phyloP scores from a whole-genome alignment of 2,888 invertebrate species.

The Drosophila buzzatii region DNA sequence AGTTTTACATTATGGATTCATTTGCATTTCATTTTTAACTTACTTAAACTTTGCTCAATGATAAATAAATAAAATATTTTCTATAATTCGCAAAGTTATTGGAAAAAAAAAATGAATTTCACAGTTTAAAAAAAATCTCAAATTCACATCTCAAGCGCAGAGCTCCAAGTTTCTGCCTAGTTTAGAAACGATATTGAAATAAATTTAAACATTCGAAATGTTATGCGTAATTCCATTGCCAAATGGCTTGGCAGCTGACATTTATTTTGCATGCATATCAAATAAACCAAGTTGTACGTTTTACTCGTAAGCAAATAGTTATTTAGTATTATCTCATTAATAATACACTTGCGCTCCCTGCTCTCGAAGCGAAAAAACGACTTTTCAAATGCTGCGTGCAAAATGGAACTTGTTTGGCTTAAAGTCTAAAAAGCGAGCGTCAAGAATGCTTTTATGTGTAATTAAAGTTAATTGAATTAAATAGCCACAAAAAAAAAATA shows the following conservation, averaged over 20 bases:
- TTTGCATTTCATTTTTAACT: too few species aligned
- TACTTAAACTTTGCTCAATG: too few species aligned
- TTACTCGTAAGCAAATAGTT: constrained; percentile 8
- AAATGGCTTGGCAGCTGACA: constrained; percentile 9
- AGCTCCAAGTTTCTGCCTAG: neutral
- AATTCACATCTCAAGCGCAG: neutral
- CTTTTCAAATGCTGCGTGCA: constrained; percentile 39
- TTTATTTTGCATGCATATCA: constrained; percentile 9
- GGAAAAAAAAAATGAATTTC: neutral
- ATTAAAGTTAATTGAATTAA: constrained; percentile 79
- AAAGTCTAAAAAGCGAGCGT: constrained; percentile 33
- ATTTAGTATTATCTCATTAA: constrained; percentile 10
- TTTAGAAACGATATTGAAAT: neutral
- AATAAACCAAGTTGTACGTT: neutral
- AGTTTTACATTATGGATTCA: too few species aligned
- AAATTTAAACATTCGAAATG: constrained; percentile 1
- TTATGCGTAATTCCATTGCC: constrained; percentile 9
- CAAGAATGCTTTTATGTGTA: constrained; percentile 66
- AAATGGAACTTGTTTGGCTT: constrained; percentile 79
- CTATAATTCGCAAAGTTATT: neutral
- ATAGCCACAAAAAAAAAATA: constrained; percentile 36
- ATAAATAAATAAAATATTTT: neutral
- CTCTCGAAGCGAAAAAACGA: constrained; percentile 25
- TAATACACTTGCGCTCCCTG: neutral
- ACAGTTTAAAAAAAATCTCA: neutral